phyloP scores from a whole-genome alignment of 2,113 vertebrate species.

The Sinocyclocheilus anophthalmus region DNA sequence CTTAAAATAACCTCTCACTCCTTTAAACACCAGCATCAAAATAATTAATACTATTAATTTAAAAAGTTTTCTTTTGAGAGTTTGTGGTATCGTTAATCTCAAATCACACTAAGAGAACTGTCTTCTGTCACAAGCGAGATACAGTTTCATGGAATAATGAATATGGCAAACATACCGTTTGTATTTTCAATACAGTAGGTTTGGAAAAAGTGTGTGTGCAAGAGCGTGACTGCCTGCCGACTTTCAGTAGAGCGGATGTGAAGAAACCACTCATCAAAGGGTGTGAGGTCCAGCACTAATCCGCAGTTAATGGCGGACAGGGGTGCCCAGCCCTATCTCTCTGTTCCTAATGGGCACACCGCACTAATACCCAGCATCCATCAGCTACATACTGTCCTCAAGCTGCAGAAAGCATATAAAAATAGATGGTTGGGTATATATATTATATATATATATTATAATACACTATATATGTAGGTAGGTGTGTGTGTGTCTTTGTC shows the following conservation, averaged over 20 bases:
- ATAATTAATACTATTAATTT: not conserved
- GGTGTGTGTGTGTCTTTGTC: too few relatives aligned
- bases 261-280: conserved; percentile 68
- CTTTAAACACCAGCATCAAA: not conserved
- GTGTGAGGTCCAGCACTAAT: conserved; percentile 71
- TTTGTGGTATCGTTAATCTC: not conserved
- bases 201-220: conserved; percentile 24
- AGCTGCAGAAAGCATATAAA: not conserved
- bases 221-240: conserved; percentile 16
- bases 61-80: not conserved
- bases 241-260: conserved; percentile 57
- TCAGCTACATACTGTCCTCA: too few relatives aligned
- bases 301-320: conserved; percentile 71
- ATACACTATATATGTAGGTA: too few relatives aligned
- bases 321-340: conserved; percentile 50
- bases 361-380: conserved; percentile 40
- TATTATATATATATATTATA: too few relatives aligned
- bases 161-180: not conserved
- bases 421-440: not conserved
- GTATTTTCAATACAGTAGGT: conserved; percentile 9
- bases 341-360: conserved; percentile 48
- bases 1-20: not conserved
- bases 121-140: not conserved
- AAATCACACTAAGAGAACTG: not conserved
- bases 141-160: not conserved